Evolutionary conservation across 2,797 vertebrate species (phyloP), one percentile per base, ranked within the genome.

Genomic region (Chanos chanos): DNA sequence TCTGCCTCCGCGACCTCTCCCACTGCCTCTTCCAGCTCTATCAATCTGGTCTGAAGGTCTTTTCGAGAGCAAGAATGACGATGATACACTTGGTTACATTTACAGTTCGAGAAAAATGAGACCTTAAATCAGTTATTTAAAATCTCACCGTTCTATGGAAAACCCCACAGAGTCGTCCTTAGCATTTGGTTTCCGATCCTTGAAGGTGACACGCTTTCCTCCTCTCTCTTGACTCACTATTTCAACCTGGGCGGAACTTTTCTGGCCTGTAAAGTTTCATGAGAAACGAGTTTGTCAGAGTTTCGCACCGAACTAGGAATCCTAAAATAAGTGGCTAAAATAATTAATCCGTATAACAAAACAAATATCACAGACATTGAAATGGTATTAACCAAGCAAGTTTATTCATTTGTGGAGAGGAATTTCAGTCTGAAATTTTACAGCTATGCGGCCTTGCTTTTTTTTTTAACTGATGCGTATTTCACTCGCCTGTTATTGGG

Each of bases 1-100:
- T 64, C 90, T 89, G 77, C 89, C 82, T 40, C 88, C 77, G 59
- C 80, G 73, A 43, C 84, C 86, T 74, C 91, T 66, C 1, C 85
- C 86, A 36, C 74, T 77, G 24, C 81, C 89, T 66, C 89, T 86
- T 16, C 71, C n/a, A 30, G 85, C 74, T 52, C 78, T 13, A 60
- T 90, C 87, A 44, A 75, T 78, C 69, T 59, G 80, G 67, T 87
- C 87, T 57, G 43, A 12, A 57, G 77, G 76, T 2, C 47, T 77
- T 25, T 15, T 30, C 15, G 30, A 3, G 2, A 3, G 27, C n/a
- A 2, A 44, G 1, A 15, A 2, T 12, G 13, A 40, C 3, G 4
- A 39, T 34, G 45, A 28, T 0, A 12, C 4, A 36, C 5, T 9
- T n/a, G n/a, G n/a, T n/a, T n/a, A n/a, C n/a, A n/a, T n/a, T n/a